Percentiles rank a stretch among this genome's conserved stretches.
Evolutionary conservation across 2,888 invertebrate species (phyloP).

Genomic region (Timema cristinae): DNA sequence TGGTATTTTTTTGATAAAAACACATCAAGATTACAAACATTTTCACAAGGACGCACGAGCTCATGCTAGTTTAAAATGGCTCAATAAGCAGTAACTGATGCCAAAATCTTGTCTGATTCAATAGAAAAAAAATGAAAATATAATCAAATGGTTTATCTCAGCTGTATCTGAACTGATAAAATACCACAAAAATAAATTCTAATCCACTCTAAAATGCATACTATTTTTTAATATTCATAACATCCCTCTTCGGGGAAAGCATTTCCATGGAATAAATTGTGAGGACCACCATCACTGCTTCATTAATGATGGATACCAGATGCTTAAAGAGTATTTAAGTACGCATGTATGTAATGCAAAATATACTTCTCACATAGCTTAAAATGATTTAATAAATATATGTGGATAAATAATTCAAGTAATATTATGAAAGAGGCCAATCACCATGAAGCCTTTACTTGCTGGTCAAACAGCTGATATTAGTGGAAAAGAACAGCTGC

Average conservation of each 20-base stretch:
- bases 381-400: slow-evolving; percentile 6
- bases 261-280: background rate
- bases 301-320: background rate
- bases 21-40: background rate
- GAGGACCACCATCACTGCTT: background rate
- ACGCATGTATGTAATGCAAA: background rate
- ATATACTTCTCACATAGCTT: background rate
- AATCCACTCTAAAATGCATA: background rate
- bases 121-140: background rate
- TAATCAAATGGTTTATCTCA: background rate
- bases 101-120: slow-evolving; percentile 5
- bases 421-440: background rate
- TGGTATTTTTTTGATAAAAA: background rate
- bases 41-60: slow-evolving; percentile 2
- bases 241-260: background rate
- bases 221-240: background rate
- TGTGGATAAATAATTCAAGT: background rate
- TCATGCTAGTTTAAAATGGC: background rate
- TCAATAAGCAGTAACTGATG: slow-evolving; percentile 5
- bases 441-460: background rate
- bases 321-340: background rate
- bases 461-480: background rate
- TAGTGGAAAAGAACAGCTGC: slow-evolving; percentile 7
- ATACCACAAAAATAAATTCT: background rate
- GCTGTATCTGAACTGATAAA: background rate